Evolutionary conservation across 2,113 vertebrate genomes (phyloP).

Genomic region (Riparia riparia): DNA sequence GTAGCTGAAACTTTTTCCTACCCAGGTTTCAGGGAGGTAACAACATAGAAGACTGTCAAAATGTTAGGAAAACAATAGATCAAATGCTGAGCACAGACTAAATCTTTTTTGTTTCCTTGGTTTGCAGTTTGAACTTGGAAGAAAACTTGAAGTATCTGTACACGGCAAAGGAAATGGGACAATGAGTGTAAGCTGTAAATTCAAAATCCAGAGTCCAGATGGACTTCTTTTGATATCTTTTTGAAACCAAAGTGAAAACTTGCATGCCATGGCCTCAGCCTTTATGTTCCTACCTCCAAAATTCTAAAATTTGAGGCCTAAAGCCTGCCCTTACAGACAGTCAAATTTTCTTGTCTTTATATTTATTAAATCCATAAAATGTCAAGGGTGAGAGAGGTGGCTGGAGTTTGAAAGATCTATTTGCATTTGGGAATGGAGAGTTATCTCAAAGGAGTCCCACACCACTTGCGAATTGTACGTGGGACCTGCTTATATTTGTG

Average conservation of each 20-base stretch:
- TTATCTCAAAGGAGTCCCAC: background rate
- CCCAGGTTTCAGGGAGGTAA: background rate
- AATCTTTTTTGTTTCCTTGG: background rate
- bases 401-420: background rate
- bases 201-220: background rate
- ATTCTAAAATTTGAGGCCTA: background rate
- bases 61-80: background rate
- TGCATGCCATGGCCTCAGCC: background rate
- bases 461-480: background rate
- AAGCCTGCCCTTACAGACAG: background rate
- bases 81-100: background rate
- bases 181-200: conserved; percentile 74
- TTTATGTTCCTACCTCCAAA: background rate
- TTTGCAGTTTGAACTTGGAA: conserved; percentile 75
- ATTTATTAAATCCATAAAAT: background rate
- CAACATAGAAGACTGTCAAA: background rate
- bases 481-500: background rate
- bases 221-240: background rate
- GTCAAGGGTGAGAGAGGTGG: background rate
- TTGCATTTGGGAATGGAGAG: background rate
- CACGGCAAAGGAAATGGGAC: conserved; percentile 75
- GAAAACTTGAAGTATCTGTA: conserved; percentile 56
- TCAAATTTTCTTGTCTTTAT: background rate
- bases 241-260: background rate
- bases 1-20: background rate